Conservation (phyloP, 2,797 vertebrate genomes). For the Hozukius guyotensis region DNA sequence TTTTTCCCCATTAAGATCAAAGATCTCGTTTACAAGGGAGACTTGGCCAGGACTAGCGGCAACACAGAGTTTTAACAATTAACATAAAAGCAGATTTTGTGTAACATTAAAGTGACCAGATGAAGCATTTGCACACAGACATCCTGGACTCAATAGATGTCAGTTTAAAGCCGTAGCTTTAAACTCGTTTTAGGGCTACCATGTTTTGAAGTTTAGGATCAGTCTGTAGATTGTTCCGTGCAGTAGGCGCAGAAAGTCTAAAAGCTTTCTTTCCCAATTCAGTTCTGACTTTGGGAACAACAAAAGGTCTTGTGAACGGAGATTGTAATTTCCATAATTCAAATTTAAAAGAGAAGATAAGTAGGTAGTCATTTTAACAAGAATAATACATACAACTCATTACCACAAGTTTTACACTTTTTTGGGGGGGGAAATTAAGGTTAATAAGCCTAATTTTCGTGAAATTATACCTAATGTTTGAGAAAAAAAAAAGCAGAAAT, state of each 20-base stretch:
- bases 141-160: not conserved
- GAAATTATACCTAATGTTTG: too few species aligned
- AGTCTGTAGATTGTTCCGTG: not conserved
- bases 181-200: not conserved
- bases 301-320: too few species aligned
- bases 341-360: too few species aligned
- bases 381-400: not conserved
- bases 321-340: too few species aligned
- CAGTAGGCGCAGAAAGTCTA: not conserved
- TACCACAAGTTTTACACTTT: too few species aligned
- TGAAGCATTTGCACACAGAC: not conserved
- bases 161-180: not conserved
- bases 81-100: not conserved
- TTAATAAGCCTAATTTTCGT: too few species aligned
- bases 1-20: not conserved
- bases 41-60: not conserved
- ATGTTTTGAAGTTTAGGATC: not conserved
- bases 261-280: not conserved
- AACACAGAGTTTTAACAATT: not conserved
- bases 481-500: too few species aligned
- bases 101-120: not conserved
- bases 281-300: too few species aligned
- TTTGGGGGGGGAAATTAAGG: fast-evolving
- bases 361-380: not conserved
- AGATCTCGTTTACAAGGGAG: not conserved